Conservation (phyloP, 1,140 invertebrate species). For the Atta cephalotes region DNA sequence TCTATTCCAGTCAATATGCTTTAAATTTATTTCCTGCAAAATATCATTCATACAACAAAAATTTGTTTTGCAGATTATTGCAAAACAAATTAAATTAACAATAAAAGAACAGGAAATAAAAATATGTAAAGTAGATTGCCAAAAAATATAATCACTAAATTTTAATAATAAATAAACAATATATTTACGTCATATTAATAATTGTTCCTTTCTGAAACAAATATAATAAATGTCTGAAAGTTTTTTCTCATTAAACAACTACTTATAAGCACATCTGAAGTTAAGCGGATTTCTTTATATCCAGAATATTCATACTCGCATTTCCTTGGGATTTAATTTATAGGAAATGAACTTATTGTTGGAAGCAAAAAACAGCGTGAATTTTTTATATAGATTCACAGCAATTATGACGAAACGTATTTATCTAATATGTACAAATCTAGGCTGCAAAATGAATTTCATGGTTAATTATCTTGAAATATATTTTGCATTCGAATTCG, state of each 20-base stretch:
- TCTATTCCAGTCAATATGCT: neutral
- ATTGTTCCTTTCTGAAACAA: neutral
- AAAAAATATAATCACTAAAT: neutral
- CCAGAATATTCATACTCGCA: slow-evolving; percentile 20
- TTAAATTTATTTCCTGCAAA: neutral
- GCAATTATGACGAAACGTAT: slow-evolving; percentile 61
- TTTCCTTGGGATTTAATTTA: slow-evolving; percentile 19
- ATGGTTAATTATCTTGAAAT: slow-evolving; percentile 21
- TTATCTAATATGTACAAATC: slow-evolving; percentile 73
- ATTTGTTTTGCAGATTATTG: neutral
- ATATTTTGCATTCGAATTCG: neutral
- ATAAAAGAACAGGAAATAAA: neutral
- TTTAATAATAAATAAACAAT: neutral
- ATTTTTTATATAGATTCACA: slow-evolving; percentile 58
- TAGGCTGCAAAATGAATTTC: slow-evolving; percentile 50
- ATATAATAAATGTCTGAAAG: neutral
- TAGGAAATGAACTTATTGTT: slow-evolving; percentile 45
- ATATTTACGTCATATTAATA: neutral
- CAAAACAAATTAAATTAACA: too few species aligned
- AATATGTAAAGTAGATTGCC: neutral
- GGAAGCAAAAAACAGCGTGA: slow-evolving; percentile 68
- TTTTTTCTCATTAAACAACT: slow-evolving; percentile 13
- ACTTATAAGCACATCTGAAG: neutral
- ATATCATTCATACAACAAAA: neutral
- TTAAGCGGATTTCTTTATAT: slow-evolving; percentile 29